Conservation (phyloP, 2,797 vertebrate genomes). For the Centroberyx gerrardi region DNA sequence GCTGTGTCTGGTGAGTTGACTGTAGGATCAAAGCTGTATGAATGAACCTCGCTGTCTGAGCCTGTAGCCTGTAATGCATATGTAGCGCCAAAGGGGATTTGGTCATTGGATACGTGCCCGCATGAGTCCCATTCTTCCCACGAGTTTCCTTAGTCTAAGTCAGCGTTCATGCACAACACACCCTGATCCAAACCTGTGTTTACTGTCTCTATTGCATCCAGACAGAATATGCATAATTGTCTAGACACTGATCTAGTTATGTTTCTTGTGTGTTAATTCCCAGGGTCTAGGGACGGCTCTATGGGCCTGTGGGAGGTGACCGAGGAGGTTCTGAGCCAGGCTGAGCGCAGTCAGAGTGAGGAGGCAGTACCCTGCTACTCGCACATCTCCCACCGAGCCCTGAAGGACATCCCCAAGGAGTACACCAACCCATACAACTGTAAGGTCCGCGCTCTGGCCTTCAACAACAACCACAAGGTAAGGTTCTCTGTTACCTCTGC, state of each 20-base stretch:
- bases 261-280: neutral
- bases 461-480: slow-evolving; percentile 97
- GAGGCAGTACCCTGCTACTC: slow-evolving; percentile 93
- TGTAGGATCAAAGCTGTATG: neutral
- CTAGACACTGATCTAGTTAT: neutral
- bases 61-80: neutral
- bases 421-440: slow-evolving; percentile 97
- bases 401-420: slow-evolving; percentile 98
- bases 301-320: slow-evolving; percentile 99
- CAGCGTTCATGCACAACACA: neutral
- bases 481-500: slow-evolving; percentile 30
- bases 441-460: slow-evolving; percentile 97
- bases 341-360: slow-evolving; percentile 87
- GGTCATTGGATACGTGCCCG: too few species aligned
- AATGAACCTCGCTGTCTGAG: neutral
- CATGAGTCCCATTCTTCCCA: too few species aligned
- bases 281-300: slow-evolving; percentile 97
- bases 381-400: slow-evolving; percentile 94
- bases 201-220: neutral
- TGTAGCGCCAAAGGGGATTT: too few species aligned
- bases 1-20: slow-evolving; percentile 94
- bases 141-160: neutral
- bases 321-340: slow-evolving; percentile 91
- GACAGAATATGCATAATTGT: neutral
- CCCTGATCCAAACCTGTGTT: neutral